These are phyloP conservation scores for Cassiopea xamachana DNA, from an alignment of 30 jellyfish, hydroid and myxozoan species.

Conservation along the genomic window DNA sequence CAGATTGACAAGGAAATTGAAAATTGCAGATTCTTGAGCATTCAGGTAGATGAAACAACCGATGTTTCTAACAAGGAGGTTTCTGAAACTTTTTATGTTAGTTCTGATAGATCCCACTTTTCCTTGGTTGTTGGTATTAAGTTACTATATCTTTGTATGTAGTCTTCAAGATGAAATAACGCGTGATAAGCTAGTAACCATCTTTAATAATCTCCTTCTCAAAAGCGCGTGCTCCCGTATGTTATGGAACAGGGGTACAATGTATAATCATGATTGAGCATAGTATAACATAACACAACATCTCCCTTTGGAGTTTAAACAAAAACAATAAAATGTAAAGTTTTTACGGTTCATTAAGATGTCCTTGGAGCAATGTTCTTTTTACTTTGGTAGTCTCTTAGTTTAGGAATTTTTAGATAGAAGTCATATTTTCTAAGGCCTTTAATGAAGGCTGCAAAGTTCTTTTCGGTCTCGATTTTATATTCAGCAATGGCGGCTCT, in stretches of 20 bases:
- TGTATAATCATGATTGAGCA: background rate
- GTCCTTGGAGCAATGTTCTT: background rate
- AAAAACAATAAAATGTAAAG: background rate
- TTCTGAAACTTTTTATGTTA: no score
- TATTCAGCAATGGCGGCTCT: background rate
- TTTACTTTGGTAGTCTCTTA: background rate
- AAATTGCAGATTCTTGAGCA: no score
- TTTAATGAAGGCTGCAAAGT: background rate
- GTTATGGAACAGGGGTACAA: background rate
- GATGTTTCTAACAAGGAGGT: no score
- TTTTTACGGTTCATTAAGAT: background rate
- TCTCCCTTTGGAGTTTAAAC: background rate
- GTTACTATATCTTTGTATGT: no score
- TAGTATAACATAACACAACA: background rate
- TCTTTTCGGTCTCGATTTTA: background rate
- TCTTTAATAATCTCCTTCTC: no score
- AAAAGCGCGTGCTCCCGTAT: no score
- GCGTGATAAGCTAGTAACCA: no score
- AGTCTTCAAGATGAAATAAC: no score
- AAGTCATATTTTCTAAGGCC: background rate
- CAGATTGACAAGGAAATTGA: no score
- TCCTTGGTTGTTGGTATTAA: no score
- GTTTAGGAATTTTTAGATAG: background rate
- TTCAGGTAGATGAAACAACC: no score
- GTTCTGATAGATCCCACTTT: no score